Evolutionary conservation across 2,113 vertebrate species (phyloP).

Genomic region (Petaurus breviceps): DNA sequence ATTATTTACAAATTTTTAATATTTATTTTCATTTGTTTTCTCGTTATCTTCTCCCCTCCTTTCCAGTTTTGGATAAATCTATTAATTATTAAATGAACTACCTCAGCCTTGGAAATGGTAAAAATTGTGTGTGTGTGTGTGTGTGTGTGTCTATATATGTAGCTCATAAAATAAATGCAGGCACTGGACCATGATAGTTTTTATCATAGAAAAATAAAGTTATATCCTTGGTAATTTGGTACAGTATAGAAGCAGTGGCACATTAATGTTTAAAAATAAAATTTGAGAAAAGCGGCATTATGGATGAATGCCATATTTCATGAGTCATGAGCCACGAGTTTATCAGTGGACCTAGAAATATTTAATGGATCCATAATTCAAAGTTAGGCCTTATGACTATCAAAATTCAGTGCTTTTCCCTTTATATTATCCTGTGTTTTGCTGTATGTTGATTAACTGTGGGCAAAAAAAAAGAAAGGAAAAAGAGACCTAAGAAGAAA

Average conservation of each 20-base stretch:
- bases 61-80: not conserved
- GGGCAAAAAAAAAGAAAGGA: not conserved
- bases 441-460: not conserved
- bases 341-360: not conserved
- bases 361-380: not conserved
- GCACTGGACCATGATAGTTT: not conserved
- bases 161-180: not conserved
- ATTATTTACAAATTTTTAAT: not conserved
- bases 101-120: not conserved
- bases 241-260: not conserved
- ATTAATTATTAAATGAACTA: not conserved
- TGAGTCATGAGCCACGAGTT: not conserved
- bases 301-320: not conserved
- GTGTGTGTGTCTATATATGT: not conserved
- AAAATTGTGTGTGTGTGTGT: not conserved
- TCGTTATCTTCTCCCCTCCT: not conserved
- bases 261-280: too few relatives aligned
- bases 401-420: not conserved
- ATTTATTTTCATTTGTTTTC: not conserved
- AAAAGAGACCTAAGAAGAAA: not conserved
- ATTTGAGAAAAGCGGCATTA: not conserved
- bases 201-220: not conserved
- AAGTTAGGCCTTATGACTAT: too few relatives aligned
- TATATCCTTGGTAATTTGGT: not conserved
- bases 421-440: not conserved